Base-by-base conservation (phyloP, 2,888 invertebrate genomes). In the Brachyptera risi region DNA sequence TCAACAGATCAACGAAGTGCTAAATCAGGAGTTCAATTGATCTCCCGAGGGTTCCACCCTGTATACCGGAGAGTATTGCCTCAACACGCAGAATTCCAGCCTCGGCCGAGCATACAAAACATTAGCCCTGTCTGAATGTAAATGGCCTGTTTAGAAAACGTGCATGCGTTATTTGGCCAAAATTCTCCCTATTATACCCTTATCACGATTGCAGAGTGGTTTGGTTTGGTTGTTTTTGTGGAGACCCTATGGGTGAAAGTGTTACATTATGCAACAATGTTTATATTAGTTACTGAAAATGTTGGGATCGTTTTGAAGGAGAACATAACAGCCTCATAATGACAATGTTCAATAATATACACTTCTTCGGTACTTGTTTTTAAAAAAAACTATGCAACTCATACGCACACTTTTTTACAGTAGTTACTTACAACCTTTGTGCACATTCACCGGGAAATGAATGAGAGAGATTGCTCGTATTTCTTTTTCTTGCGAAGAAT, bases 151-250 rank as follows among this genome's bases (percentile, higher is more conserved):
- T 47, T 21, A 24, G 42, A 3, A 21, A 7, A 42, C 21, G 42
- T 42, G 42, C 15, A 15, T 38, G 38, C 13, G 13, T 38, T 17
- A n/a, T 19, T 42, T 19, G 42, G 42, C 42, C 42, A 19, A 15
- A 21, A 42, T 21, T 19, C 17, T 42, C 21, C 21, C 17, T 21
- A 21, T 7, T 19, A 19, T 21, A 42, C n/a, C 21, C 5, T 17
- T 21, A 47, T 24, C 47, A 24, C 21, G 42, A 24, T n/a, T n/a
- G n/a, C n/a, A n/a, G n/a, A n/a, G n/a, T 4, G 47, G 47, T 47
- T 47, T 47, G 47, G 21, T 47, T 47, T 21, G n/a, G 21, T 47
- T 47, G 47, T 24, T 47, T n/a, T 47, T 17, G 13, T n/a, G n/a
- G 23, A 47, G 24, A 47, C 24, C 47, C 47, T 24, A 2, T 24